Base-by-base conservation (phyloP, 2,888 invertebrate genomes). In the Dione vanillae region DNA sequence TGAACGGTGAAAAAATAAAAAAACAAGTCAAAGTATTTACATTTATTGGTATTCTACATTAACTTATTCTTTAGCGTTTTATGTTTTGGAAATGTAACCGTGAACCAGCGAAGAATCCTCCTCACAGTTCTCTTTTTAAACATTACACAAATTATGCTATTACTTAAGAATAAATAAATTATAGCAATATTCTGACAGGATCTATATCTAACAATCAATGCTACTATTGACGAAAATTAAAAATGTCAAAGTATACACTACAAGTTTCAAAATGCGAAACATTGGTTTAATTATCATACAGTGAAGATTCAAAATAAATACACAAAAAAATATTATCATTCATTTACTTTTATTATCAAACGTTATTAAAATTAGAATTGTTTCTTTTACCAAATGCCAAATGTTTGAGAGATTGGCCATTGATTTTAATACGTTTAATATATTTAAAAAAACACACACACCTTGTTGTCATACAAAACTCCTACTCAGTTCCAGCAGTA, bases 101-200 rank as follows among this genome's bases (percentile, higher is more conserved):
- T 71, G 69, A 75, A 69, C 64, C 62, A 71, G 70, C 56, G 61
- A 54, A 47, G n/a, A 41, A 41, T 75, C 74, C 76, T 75, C 74
- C 76, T 74, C 75, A 72, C 74, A 79, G 76, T 41, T 47, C 58
- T 27, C 65, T 49, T 58, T 58, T 77, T 78, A 76, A 75, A 83
- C 79, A 82, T 81, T 79, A 80, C 74, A 80, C 77, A 80, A 79
- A 81, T 56, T 80, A 82, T 74, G 76, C 83, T 85, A 84, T 73
- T 75, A 75, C 82, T 83, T 85, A 86, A 74, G 70, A 78, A 83
- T 80, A 86, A 86, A 86, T 88, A 87, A 87, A 85, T 87, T 82
- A 85, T 67, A 73, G 70, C 62, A 73, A 68, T 71, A 64, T 65
- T 72, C 62, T 58, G 67, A 70, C 59, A 61, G 64, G 49, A 69